These are phyloP conservation scores for Syndactyla subalaris DNA, from an alignment of 2,797 vertebrate genomes.

Conservation along the genomic window DNA sequence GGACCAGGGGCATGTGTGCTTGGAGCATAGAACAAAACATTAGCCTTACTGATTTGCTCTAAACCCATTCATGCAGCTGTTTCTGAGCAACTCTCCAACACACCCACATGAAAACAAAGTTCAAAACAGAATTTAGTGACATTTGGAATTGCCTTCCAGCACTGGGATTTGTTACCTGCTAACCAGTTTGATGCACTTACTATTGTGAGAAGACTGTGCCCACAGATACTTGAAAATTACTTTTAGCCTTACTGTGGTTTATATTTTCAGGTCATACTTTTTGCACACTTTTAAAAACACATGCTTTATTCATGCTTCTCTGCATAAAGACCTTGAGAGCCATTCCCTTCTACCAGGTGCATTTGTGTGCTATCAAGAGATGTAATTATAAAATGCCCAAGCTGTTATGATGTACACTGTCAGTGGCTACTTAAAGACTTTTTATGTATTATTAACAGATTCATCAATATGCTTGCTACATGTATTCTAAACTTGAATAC, in stretches of 20 bases:
- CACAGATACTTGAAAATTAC: not conserved
- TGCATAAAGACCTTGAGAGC: not conserved
- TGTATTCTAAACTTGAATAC: not conserved
- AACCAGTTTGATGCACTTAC: not conserved
- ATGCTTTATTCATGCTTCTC: not conserved
- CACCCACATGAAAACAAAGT: accelerated
- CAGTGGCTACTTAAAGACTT: not conserved
- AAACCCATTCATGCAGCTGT: not conserved
- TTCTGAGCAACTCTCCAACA: not conserved
- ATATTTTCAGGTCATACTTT: not conserved
- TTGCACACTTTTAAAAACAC: not conserved
- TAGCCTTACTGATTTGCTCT: not conserved
- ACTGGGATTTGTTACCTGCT: not conserved
- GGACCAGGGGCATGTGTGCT: not conserved
- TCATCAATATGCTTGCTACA: not conserved
- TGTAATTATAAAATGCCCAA: not conserved
- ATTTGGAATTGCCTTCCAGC: not conserved
- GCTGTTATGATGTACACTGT: accelerated
- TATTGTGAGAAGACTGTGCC: not conserved
- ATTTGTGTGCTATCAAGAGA: not conserved
- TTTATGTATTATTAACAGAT: not conserved
- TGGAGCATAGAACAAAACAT: not conserved
- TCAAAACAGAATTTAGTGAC: not conserved
- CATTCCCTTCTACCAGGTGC: not conserved
- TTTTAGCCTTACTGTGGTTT: not conserved